These are phyloP conservation scores for Drosophila greeni DNA, from an alignment of 2,888 invertebrate species.

Conservation along the genomic window DNA sequence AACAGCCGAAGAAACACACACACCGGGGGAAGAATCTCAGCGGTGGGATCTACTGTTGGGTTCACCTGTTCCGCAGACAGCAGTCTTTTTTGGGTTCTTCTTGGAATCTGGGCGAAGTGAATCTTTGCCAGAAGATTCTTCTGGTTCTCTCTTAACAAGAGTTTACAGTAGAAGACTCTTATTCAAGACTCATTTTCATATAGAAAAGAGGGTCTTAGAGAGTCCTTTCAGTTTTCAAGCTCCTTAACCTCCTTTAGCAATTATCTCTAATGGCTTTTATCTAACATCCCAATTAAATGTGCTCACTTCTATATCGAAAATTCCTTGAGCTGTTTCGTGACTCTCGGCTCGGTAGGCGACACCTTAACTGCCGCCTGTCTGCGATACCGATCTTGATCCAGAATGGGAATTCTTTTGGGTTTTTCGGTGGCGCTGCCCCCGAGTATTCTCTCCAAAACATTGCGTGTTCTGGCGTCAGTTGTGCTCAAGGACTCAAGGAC, in stretches of 20 bases:
- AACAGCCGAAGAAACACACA: neutral
- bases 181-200: neutral
- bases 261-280: neutral
- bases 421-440: slow-evolving; percentile 29
- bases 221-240: no score
- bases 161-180: no score
- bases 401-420: slow-evolving; percentile 34
- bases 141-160: neutral
- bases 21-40: slow-evolving; percentile 29
- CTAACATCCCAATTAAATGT: slow-evolving; percentile 2
- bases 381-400: slow-evolving; percentile 31
- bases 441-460: slow-evolving; percentile 7
- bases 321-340: slow-evolving; percentile 10
- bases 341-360: slow-evolving; percentile 8
- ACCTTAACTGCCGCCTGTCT: slow-evolving; percentile 11
- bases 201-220: no score
- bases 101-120: no score
- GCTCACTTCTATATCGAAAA: neutral
- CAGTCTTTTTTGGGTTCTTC: neutral
- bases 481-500: slow-evolving; percentile 69
- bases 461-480: slow-evolving; percentile 66
- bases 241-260: neutral
- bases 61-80: slow-evolving; percentile 26
- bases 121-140: slow-evolving; percentile 2
- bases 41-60: slow-evolving; percentile 17